Evolutionary conservation across 2,797 vertebrate species (phyloP).

Genomic region (Melanotaenia pygmaea): DNA sequence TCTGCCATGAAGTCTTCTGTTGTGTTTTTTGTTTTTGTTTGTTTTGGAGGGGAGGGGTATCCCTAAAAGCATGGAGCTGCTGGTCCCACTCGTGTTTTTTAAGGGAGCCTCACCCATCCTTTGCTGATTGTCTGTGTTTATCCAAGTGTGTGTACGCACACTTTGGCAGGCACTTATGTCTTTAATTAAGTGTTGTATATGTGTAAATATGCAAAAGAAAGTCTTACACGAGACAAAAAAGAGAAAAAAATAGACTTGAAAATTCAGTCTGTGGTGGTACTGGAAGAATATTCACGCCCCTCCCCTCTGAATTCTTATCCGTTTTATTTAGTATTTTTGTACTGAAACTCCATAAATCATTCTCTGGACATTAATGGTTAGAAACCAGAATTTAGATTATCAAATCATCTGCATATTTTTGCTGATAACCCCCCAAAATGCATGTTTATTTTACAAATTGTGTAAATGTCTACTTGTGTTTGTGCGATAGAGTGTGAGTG

Average conservation of each 20-base stretch:
- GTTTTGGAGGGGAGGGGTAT: slow-evolving; percentile 9
- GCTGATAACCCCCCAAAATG: slow-evolving; percentile 33
- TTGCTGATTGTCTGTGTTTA: slow-evolving; percentile 3
- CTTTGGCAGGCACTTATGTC: slow-evolving; percentile 22
- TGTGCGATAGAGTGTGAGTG: slow-evolving; percentile 8
- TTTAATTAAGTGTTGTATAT: slow-evolving; percentile 14
- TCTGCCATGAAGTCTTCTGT: slow-evolving; percentile 51
- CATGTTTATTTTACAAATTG: slow-evolving; percentile 36
- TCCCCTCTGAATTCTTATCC: background rate
- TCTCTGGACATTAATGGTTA: background rate
- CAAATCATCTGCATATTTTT: slow-evolving; percentile 14
- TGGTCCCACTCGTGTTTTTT: slow-evolving; percentile 68
- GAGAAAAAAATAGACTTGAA: slow-evolving; percentile 28
- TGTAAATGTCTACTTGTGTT: slow-evolving; percentile 19
- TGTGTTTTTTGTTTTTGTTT: slow-evolving; percentile 25
- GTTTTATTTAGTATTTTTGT: slow-evolving; percentile 1
- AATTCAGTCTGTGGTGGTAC: slow-evolving; percentile 21
- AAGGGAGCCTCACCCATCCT: slow-evolving; percentile 22
- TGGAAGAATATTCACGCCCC: slow-evolving; percentile 2
- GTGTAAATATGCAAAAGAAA: slow-evolving; percentile 43
- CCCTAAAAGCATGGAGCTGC: slow-evolving; percentile 71
- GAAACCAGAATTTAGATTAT: background rate
- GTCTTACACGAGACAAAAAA: slow-evolving; percentile 20
- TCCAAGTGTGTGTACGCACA: slow-evolving; percentile 5
- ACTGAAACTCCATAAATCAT: slow-evolving; percentile 10